Conservation (phyloP, 2,888 invertebrate species). For the Halocaridina rubra region DNA sequence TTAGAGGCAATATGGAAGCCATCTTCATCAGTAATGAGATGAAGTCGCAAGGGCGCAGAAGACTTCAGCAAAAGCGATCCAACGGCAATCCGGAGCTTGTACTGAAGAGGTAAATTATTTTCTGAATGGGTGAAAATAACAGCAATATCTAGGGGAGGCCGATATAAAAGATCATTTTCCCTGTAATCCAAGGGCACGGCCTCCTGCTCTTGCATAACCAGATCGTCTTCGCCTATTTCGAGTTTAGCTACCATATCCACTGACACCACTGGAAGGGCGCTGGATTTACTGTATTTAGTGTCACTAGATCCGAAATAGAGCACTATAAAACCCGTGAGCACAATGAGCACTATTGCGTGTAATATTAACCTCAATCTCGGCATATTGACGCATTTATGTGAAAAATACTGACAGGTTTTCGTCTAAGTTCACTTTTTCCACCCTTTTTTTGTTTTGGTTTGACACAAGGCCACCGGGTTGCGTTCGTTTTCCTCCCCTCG, state of each 20-base stretch:
- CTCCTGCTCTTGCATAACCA: not conserved
- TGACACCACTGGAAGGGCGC: not conserved
- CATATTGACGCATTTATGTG: not conserved
- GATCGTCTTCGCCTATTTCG: not conserved
- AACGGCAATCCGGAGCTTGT: conserved; percentile 41
- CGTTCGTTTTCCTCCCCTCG: not conserved
- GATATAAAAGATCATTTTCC: conserved; percentile 48
- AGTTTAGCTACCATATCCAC: not conserved
- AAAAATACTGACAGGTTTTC: not conserved
- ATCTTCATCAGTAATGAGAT: conserved; percentile 58
- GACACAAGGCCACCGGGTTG: not conserved
- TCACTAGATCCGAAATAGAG: not conserved
- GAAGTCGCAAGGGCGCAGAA: conserved; percentile 52
- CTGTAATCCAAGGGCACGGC: conserved; percentile 17
- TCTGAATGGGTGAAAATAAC: conserved; percentile 57
- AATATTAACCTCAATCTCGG: not conserved
- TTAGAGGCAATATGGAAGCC: conserved; percentile 46
- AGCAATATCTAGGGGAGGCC: conserved; percentile 55
- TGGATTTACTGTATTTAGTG: not conserved
- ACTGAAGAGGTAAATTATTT: conserved; percentile 43
- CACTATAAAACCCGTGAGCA: not conserved
- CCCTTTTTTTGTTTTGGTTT: not conserved
- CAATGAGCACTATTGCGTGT: not conserved
- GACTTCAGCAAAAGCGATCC: conserved; percentile 33
- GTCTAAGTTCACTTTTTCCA: not conserved